A percentile compares a stretch with the other conserved stretches of the same genome.
phyloP scores from a whole-genome alignment of 2,113 vertebrate species.

The Alligator mississippiensis region DNA sequence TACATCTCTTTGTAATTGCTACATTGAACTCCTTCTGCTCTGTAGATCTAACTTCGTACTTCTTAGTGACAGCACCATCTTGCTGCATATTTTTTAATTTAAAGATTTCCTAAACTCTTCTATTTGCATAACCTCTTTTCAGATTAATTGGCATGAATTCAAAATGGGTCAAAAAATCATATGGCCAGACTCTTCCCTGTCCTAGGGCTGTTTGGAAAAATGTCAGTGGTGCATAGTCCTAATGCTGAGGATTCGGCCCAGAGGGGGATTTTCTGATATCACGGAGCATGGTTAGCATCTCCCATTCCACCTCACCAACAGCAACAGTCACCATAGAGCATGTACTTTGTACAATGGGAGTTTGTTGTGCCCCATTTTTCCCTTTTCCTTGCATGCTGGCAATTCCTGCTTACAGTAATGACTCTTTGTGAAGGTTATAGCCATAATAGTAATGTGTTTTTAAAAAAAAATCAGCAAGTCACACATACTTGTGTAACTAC shows the following conservation, averaged over 20 bases:
- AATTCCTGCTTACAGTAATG: too few relatives aligned
- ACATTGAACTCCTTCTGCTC: background rate
- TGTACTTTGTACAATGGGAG: too few relatives aligned
- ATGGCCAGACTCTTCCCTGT: background rate
- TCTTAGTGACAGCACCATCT: background rate
- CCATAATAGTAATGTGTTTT: too few relatives aligned
- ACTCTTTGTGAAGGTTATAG: too few relatives aligned
- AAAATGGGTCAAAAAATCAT: background rate
- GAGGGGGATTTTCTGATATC: background rate
- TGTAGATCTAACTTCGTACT: background rate
- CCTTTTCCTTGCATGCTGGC: too few relatives aligned
- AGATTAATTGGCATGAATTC: background rate
- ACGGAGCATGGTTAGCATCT: background rate
- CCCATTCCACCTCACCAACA: background rate
- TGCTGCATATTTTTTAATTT: background rate
- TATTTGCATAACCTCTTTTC: background rate
- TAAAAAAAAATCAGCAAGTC: too few relatives aligned
- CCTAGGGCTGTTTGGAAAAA: background rate
- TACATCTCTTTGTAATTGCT: conserved; percentile 9
- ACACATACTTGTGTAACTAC: background rate
- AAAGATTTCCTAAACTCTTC: background rate
- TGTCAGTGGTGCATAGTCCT: background rate
- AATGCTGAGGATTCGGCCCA: background rate
- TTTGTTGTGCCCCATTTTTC: too few relatives aligned
- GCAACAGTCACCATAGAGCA: too few relatives aligned